Percentiles rank a stretch among this genome's conserved stretches.
Evolutionary conservation across 2,113 vertebrate species (phyloP).

Genomic region (Tetrax tetrax): DNA sequence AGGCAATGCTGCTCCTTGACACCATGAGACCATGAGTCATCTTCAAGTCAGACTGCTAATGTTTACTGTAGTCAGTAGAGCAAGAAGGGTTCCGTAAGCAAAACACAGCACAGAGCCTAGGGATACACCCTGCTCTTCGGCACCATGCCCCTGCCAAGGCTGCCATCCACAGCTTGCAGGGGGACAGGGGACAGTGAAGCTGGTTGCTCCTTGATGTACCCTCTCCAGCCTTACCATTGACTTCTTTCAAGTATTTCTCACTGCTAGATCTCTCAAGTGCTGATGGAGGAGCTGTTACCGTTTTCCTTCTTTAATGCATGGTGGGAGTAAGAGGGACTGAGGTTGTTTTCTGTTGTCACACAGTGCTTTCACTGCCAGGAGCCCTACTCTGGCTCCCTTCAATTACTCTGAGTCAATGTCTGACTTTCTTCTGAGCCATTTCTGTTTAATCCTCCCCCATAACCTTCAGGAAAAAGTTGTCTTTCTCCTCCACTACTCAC

Average conservation of each 20-base stretch:
- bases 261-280: background rate
- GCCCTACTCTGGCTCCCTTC: background rate
- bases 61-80: background rate
- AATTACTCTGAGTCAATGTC: constrained; percentile 9
- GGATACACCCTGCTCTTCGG: background rate
- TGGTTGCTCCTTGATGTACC: background rate
- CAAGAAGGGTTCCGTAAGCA: background rate
- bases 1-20: background rate
- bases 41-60: background rate
- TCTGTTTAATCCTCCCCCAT: background rate
- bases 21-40: background rate
- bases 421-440: constrained; percentile 4
- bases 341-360: background rate
- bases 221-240: background rate
- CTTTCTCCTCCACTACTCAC: background rate
- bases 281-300: background rate
- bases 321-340: background rate
- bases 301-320: background rate
- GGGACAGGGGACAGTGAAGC: too few relatives aligned
- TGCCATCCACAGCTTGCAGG: background rate
- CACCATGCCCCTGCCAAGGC: background rate
- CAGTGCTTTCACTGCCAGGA: background rate
- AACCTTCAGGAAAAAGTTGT: background rate
- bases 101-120: background rate
- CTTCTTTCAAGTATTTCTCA: background rate